Conservation (phyloP, 2,113 vertebrate genomes). For the Epinephelus cyanopodus region DNA sequence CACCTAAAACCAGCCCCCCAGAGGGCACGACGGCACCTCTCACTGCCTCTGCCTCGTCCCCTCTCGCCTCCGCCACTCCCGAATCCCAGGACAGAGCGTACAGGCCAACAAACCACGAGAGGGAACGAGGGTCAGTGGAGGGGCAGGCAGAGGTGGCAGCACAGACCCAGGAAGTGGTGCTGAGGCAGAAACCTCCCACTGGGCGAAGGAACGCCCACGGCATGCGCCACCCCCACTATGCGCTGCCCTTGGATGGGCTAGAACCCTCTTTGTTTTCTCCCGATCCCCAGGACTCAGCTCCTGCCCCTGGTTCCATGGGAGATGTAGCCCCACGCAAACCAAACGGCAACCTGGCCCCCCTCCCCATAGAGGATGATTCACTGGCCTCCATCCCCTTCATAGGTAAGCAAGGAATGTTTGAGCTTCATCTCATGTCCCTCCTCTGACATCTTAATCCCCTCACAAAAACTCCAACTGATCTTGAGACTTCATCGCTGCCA, state of each 20-base stretch:
- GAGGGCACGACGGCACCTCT: constrained; percentile 60
- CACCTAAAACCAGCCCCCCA: constrained; percentile 80
- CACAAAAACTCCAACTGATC: constrained; percentile 26
- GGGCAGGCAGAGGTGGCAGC: constrained; percentile 69
- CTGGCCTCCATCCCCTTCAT: constrained; percentile 98
- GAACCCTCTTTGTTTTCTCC: constrained; percentile 82
- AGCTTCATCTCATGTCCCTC: background rate
- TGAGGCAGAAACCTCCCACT: constrained; percentile 93
- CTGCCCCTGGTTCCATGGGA: constrained; percentile 60
- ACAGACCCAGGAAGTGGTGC: constrained; percentile 88
- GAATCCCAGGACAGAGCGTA: constrained; percentile 78
- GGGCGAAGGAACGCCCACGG: constrained; percentile 88
- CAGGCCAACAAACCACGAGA: constrained; percentile 84
- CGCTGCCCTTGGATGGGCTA: constrained; percentile 86
- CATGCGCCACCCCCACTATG: constrained; percentile 89
- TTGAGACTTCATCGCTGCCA: background rate
- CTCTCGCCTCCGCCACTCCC: constrained; percentile 49
- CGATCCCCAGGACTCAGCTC: constrained; percentile 70
- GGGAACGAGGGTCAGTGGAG: constrained; percentile 76
- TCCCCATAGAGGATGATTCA: constrained; percentile 91
- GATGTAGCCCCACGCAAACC: constrained; percentile 59
- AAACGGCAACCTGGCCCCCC: constrained; percentile 85
- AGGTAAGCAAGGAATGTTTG: constrained; percentile 84
- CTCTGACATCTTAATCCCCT: constrained; percentile 9
- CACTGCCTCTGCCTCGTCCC: constrained; percentile 48